Conservation (phyloP, 1,140 invertebrate species). For the Trichomalopsis sarcophagae region DNA sequence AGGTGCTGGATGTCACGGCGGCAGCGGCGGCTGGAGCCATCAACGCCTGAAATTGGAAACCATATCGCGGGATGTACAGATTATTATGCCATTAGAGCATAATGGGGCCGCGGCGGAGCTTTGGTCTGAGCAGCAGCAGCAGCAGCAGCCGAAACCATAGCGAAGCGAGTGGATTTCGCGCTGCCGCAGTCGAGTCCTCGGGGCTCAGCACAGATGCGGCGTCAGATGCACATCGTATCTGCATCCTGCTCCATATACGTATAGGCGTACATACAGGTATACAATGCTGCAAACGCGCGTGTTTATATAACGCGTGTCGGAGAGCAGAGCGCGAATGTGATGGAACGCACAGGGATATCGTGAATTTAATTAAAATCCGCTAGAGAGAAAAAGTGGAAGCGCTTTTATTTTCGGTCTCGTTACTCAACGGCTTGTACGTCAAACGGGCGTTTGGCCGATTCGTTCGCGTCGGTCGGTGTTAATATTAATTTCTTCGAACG, state of each 20-base stretch:
- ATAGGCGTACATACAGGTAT: too few relatives aligned
- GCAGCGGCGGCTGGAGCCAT: conserved; percentile 42
- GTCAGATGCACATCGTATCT: too few relatives aligned
- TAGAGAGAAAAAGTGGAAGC: background rate
- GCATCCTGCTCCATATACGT: too few relatives aligned
- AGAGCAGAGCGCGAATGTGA: background rate
- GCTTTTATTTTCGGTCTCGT: too few relatives aligned
- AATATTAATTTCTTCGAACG: too few relatives aligned
- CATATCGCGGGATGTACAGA: conserved; percentile 65
- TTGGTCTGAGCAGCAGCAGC: background rate
- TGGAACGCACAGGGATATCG: conserved; percentile 12
- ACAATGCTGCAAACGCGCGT: too few relatives aligned
- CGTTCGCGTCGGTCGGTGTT: background rate
- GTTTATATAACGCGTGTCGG: too few relatives aligned
- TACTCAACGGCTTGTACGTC: background rate
- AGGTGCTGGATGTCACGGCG: background rate
- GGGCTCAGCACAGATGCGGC: background rate
- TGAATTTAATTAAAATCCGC: conserved; percentile 28
- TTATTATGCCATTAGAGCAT: conserved; percentile 66
- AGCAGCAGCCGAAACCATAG: background rate
- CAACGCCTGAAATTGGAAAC: conserved; percentile 65
- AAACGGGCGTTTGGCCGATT: background rate
- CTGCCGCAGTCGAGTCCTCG: background rate
- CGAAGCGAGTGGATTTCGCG: conserved; percentile 55
- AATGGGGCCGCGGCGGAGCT: conserved; percentile 53